Percentiles rank a stretch among this genome's conserved stretches.
Conservation (phyloP, 1,140 invertebrate species). For the Bombus superbus region DNA sequence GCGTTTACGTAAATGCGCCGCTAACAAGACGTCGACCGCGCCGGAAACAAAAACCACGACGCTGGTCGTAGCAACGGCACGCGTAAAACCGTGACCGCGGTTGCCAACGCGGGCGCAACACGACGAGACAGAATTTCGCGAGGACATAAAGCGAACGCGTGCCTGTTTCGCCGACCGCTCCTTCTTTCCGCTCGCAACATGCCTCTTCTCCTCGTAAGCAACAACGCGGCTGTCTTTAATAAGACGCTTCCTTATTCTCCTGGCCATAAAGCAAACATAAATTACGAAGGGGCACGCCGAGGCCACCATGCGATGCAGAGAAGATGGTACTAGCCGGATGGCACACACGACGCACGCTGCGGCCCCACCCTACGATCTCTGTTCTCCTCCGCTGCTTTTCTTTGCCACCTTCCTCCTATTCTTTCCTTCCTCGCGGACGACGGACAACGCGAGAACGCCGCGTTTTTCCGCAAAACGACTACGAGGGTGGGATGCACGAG, state of each 20-base stretch:
- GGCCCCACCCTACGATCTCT: conserved; percentile 54
- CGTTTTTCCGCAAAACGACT: conserved; percentile 50
- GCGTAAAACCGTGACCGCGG: conserved; percentile 1
- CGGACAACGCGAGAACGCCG: conserved; percentile 59
- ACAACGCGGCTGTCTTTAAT: conserved; percentile 74
- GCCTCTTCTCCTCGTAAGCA: conserved; percentile 46
- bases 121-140: conserved; percentile 8
- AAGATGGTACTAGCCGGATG: conserved; percentile 66
- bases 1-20: conserved; percentile 31
- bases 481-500: conserved; percentile 40
- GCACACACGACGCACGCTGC: conserved; percentile 55
- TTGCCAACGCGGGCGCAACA: not conserved
- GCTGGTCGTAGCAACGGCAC: too few species aligned
- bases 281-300: conserved; percentile 72
- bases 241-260: conserved; percentile 79
- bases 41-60: conserved; percentile 4
- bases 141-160: not conserved
- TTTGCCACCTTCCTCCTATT: conserved; percentile 13
- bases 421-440: conserved; percentile 28
- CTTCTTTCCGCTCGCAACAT: conserved; percentile 10
- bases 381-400: not conserved
- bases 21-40: not conserved
- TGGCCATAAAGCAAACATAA: conserved; percentile 78
- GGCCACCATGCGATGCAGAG: conserved; percentile 53
- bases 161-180: not conserved